phyloP scores from a whole-genome alignment of 1,140 invertebrate genomes.

The Drosophila ananassae region DNA sequence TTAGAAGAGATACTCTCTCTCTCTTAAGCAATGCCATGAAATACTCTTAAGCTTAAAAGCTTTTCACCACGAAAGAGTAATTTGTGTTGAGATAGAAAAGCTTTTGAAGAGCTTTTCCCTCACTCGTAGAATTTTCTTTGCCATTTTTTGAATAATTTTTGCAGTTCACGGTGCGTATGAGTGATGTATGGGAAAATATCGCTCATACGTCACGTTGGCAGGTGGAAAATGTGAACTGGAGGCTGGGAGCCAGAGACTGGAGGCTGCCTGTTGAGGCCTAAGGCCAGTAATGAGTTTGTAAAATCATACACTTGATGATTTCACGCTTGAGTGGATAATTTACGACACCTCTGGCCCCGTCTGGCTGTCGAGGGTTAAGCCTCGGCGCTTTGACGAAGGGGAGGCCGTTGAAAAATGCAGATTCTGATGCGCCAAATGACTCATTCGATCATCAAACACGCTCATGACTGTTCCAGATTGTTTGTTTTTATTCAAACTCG shows the following conservation, averaged over 20 bases:
- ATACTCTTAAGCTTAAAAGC: slow-evolving; percentile 41
- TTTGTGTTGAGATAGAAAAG: slow-evolving; percentile 52
- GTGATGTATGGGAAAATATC: slow-evolving; percentile 21
- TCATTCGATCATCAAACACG: slow-evolving; percentile 13
- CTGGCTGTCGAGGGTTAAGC: slow-evolving; percentile 21
- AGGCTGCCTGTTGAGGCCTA: slow-evolving; percentile 2
- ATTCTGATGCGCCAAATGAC: slow-evolving; percentile 11
- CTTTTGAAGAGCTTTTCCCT: slow-evolving; percentile 52
- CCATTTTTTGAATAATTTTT: slow-evolving; percentile 3
- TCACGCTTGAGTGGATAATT: slow-evolving; percentile 43
- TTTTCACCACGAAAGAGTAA: slow-evolving; percentile 65
- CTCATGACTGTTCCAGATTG: slow-evolving; percentile 30
- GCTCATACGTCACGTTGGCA: slow-evolving; percentile 44
- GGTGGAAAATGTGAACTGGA: slow-evolving; percentile 4
- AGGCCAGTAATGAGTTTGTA: slow-evolving; percentile 31
- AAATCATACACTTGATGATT: slow-evolving; percentile 40
- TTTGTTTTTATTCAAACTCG: slow-evolving; percentile 28
- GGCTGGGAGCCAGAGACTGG: slow-evolving; percentile 5
- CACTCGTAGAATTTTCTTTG: slow-evolving; percentile 20
- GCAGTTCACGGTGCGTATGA: slow-evolving; percentile 18
- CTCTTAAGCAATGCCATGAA: slow-evolving; percentile 2
- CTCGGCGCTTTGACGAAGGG: background rate
- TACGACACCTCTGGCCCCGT: slow-evolving; percentile 57
- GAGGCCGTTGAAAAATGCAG: background rate
- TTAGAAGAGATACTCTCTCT: background rate